Base-by-base conservation (phyloP, 2,797 vertebrate genomes). In the Amazona finschi region DNA sequence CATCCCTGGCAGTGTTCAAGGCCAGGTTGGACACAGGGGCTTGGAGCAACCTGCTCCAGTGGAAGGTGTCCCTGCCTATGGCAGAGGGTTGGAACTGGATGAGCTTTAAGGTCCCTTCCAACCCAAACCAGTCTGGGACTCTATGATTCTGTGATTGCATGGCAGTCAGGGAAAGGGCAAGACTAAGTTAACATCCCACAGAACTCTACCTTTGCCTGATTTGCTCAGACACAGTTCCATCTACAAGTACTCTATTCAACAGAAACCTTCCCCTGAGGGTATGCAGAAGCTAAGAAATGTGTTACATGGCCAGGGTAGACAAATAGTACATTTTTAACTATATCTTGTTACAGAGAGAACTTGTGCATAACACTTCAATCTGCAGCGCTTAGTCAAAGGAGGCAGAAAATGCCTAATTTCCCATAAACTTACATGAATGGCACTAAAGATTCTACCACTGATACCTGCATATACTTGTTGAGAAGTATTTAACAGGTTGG, bases 371-470 rank as follows among this genome's bases (percentile, higher is more conserved):
- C 31, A 30, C 27, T 30, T 77, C 72, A 75, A 78, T n/a, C 83
- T 5, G 44, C 64, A 91, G 52, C 57, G 43, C 13, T 66, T 25
- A 27, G 18, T 25, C 30, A 83, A 33, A 33, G 11, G 50, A 5
- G 36, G 47, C 39, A 70, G n/a, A 87, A 93, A 93, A 90, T 24
- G 57, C 19, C 78, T n/a, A 30, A 76, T 87, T 88, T 91, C 80
- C 65, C 27, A 69, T 5, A 41, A 50, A 16, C 3, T 57, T 62
- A 2, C 21, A 61, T 20, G 38, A 87, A 83, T 44, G 33, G 64
- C 30, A 44, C 39, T 33, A 52, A 74, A 84, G 38, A 73, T 47
- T 66, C 17, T 65, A 7, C 52, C 65, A 39, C 33, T 77, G 49
- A 65, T 78, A 69, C 15, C 19, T 44, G 17, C 64, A 75, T 30